Conservation (phyloP, 2,888 invertebrate genomes). For the Stenichneumon culpator region DNA sequence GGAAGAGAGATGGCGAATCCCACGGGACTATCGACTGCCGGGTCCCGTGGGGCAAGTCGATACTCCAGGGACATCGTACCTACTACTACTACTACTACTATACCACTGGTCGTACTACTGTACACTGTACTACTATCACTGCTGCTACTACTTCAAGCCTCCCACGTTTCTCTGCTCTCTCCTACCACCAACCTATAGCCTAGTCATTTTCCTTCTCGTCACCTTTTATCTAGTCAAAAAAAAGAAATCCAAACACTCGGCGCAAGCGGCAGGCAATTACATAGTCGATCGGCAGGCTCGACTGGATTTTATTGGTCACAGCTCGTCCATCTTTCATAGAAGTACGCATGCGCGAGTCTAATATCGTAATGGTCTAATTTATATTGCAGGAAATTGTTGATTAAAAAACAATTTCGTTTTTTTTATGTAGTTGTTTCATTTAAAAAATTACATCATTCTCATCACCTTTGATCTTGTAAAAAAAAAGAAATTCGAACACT, state of each 20-base stretch:
- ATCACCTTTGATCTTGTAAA: no score
- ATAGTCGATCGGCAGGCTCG: neutral
- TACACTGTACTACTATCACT: slow-evolving; percentile 9
- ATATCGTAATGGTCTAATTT: no score
- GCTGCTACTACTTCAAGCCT: slow-evolving; percentile 29
- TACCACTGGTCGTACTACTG: slow-evolving; percentile 36
- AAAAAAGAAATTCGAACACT: no score
- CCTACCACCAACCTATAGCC: slow-evolving; percentile 1
- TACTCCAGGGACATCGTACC: slow-evolving; percentile 83
- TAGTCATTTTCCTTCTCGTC: slow-evolving; percentile 61
- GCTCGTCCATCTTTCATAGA: no score
- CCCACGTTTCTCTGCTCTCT: slow-evolving; percentile 33
- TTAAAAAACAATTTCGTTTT: neutral
- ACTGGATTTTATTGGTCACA: neutral
- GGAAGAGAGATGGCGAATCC: slow-evolving; percentile 81
- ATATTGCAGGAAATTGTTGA: no score
- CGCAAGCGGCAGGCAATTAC: neutral
- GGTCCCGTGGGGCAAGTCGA: slow-evolving; percentile 85
- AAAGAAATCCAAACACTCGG: no score
- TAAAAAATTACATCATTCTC: neutral
- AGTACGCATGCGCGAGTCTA: no score
- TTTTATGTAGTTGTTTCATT: neutral
- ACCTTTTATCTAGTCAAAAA: neutral
- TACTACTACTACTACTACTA: slow-evolving; percentile 57
- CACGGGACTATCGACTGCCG: slow-evolving; percentile 85